Percentiles rank a stretch among this genome's conserved stretches.
These are phyloP conservation scores for Rutpela maculata DNA, from an alignment of 2,888 invertebrate species.

Conservation along the genomic window DNA sequence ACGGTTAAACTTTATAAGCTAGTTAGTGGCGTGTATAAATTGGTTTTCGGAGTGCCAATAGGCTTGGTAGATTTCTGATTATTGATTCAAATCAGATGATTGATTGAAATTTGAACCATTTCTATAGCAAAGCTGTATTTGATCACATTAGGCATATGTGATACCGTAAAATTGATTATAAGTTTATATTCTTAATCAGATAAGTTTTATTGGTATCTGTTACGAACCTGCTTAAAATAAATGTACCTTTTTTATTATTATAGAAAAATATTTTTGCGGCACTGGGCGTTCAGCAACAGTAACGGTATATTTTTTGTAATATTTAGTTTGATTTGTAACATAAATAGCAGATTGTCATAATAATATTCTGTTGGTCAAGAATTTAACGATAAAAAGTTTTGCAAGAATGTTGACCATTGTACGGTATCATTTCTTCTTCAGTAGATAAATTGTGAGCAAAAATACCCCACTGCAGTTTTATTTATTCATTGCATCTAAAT, in stretches of 20 bases:
- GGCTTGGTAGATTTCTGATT: constrained; percentile 37
- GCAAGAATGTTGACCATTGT: too few species aligned
- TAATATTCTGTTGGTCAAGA: not conserved
- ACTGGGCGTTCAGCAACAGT: not conserved
- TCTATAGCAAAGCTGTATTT: constrained; percentile 30
- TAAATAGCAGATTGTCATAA: not conserved
- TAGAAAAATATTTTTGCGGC: not conserved
- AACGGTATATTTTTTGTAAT: constrained; percentile 7
- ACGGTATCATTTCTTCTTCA: too few species aligned
- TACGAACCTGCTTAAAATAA: not conserved
- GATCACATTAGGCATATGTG: constrained; percentile 30
- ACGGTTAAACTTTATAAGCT: constrained; percentile 12
- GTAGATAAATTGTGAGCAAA: too few species aligned
- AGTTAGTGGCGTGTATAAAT: constrained; percentile 37
- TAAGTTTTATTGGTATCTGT: constrained; percentile 7
- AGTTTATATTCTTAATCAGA: constrained; percentile 25
- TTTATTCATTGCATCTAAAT: too few species aligned
- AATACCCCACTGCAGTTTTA: too few species aligned
- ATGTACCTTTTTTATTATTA: not conserved
- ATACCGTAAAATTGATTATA: constrained; percentile 30
- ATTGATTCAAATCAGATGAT: constrained; percentile 35
- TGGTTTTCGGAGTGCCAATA: constrained; percentile 33
- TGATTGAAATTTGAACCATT: constrained; percentile 39
- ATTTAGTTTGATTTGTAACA: not conserved
- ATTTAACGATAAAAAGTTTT: not conserved